Conservation (phyloP, 2,113 vertebrate genomes). For the Atherinomorus stipes region DNA sequence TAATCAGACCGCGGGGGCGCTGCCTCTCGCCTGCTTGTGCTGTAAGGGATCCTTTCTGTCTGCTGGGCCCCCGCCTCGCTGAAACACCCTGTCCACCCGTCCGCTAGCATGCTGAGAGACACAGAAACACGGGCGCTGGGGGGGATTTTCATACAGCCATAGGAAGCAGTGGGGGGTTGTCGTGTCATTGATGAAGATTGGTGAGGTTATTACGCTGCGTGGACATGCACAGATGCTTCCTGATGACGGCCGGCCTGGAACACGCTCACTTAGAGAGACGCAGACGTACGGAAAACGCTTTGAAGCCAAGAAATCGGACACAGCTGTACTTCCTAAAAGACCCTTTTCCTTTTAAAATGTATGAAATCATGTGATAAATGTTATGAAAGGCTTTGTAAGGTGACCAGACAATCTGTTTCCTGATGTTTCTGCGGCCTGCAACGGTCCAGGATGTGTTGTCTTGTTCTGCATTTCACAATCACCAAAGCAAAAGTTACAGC, state of each 20-base stretch:
- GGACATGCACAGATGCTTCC: slow-evolving; percentile 69
- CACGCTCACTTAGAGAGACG: slow-evolving; percentile 23
- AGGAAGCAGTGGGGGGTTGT: slow-evolving; percentile 65
- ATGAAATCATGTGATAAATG: not conserved
- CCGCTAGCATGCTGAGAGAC: slow-evolving; percentile 20
- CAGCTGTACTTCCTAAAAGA: not conserved
- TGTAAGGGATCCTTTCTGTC: slow-evolving; percentile 57
- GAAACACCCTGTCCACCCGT: slow-evolving; percentile 41
- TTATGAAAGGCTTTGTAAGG: not conserved
- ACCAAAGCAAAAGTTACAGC: not conserved
- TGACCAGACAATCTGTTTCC: not conserved
- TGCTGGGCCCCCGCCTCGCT: slow-evolving; percentile 35
- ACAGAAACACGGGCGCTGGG: slow-evolving; percentile 31
- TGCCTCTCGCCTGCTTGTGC: slow-evolving; percentile 52
- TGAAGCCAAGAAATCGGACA: too few species aligned
- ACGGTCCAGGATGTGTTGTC: not conserved
- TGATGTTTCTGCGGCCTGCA: not conserved
- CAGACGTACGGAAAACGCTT: slow-evolving; percentile 14
- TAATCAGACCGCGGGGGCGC: slow-evolving; percentile 77
- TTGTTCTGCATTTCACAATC: not conserved
- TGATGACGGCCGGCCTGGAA: slow-evolving; percentile 51
- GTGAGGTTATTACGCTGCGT: slow-evolving; percentile 67
- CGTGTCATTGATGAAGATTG: slow-evolving; percentile 71
- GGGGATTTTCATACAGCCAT: slow-evolving; percentile 31
- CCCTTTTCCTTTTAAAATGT: slow-evolving; percentile 4